Evolutionary conservation across 2,797 vertebrate species (phyloP).

Genomic region (Clarias laeviceps): DNA sequence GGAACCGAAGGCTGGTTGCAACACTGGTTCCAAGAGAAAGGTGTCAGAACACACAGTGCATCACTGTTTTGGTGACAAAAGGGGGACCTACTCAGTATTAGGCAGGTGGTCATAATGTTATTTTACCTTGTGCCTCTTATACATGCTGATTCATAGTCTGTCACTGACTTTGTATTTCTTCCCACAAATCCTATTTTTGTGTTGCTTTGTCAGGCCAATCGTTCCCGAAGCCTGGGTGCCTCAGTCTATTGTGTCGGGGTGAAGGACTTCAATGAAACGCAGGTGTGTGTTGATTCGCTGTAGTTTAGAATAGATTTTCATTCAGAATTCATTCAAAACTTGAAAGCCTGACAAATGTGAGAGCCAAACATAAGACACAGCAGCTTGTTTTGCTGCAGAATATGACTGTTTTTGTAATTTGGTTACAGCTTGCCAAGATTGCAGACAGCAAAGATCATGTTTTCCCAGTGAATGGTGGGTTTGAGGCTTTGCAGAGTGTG

Average conservation of each 20-base stretch:
- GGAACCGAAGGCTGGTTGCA: too few relatives aligned
- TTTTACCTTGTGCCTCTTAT: neutral
- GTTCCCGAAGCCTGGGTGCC: constrained; percentile 91
- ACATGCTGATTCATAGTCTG: neutral
- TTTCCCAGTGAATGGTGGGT: constrained; percentile 95
- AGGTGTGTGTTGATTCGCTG: constrained; percentile 74
- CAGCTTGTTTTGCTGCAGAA: neutral
- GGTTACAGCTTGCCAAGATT: constrained; percentile 88
- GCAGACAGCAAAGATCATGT: constrained; percentile 97
- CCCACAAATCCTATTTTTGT: constrained; percentile 58
- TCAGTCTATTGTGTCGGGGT: constrained; percentile 96
- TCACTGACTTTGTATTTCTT: neutral
- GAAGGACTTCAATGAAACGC: constrained; percentile 98
- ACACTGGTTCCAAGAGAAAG: too few relatives aligned
- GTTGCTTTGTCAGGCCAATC: constrained; percentile 84
- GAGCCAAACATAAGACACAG: neutral
- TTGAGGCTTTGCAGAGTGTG: constrained; percentile 92
- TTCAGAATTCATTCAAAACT: neutral
- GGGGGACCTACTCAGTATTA: too few relatives aligned
- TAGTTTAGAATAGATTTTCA: neutral
- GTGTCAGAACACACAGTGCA: too few relatives aligned
- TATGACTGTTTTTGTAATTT: neutral
- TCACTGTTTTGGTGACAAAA: too few relatives aligned
- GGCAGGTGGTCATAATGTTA: too few relatives aligned
- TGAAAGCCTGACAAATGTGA: neutral